Evolutionary conservation across 2,888 invertebrate species (phyloP).

Genomic region (Cristatella mucedo): DNA sequence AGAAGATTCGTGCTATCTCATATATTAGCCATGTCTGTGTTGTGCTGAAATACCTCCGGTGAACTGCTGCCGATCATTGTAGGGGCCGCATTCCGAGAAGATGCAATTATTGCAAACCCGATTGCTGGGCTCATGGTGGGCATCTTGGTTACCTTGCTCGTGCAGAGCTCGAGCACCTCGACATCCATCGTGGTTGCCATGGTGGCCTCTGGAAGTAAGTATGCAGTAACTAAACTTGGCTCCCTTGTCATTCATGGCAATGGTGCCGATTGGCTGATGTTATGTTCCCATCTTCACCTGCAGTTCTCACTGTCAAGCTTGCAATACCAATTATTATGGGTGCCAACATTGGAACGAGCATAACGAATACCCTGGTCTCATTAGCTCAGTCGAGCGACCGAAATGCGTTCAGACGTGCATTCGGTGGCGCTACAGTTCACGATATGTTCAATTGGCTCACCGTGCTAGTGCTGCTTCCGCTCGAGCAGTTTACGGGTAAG

Average conservation of each 20-base stretch:
- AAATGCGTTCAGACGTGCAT: constrained; percentile 42
- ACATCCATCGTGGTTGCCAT: constrained; percentile 37
- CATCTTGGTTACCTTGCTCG: constrained; percentile 42
- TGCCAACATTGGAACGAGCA: constrained; percentile 44
- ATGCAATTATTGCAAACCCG: no score
- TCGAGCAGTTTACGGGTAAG: constrained; percentile 40
- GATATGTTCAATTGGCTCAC: constrained; percentile 46
- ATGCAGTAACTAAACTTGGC: no score
- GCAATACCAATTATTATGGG: constrained; percentile 46
- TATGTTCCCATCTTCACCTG: constrained; percentile 10
- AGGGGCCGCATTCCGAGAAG: no score
- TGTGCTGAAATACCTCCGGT: no score
- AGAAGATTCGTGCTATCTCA: no score
- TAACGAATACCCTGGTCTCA: constrained; percentile 44
- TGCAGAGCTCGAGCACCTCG: constrained; percentile 44
- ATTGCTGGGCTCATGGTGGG: constrained; percentile 45
- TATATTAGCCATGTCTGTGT: no score
- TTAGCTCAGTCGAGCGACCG: constrained; percentile 33
- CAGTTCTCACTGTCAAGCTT: constrained; percentile 33
- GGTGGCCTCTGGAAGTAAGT: constrained; percentile 30
- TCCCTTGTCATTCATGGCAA: no score
- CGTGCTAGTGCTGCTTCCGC: constrained; percentile 41
- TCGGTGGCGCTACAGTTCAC: constrained; percentile 45
- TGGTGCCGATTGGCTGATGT: no score
- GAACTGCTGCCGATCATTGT: no score